A percentile compares a stretch with the other conserved stretches of the same genome.
Evolutionary conservation across 2,797 vertebrate species (phyloP).

Genomic region (Intellagama lesueurii): DNA sequence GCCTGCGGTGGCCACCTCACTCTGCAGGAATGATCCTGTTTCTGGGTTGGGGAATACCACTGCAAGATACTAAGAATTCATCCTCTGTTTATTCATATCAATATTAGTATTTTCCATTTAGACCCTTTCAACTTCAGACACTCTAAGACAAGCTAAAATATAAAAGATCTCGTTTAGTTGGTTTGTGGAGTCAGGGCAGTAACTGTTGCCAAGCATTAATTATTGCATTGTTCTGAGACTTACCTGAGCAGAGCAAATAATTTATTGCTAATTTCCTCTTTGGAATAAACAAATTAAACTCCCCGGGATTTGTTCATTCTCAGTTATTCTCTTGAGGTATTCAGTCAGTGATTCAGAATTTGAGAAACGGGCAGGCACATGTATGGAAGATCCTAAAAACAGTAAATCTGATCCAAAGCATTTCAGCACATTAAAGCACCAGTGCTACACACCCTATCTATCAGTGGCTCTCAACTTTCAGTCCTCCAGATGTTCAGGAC

Average conservation of each 20-base stretch:
- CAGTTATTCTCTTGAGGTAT: constrained; percentile 9
- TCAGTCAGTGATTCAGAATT: not conserved
- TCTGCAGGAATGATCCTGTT: too few species aligned
- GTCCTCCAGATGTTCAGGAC: too few species aligned
- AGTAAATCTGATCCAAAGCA: not conserved
- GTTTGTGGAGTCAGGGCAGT: not conserved
- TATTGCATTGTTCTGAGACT: not conserved
- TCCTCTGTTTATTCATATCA: not conserved
- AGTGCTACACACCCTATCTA: not conserved
- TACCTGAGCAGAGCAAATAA: constrained; percentile 25
- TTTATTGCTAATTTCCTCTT: constrained; percentile 17
- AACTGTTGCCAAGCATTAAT: not conserved
- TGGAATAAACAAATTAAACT: constrained; percentile 23
- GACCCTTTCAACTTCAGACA: not conserved
- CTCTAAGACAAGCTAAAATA: constrained; percentile 1
- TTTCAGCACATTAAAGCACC: not conserved
- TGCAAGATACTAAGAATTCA: not conserved
- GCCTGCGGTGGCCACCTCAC: too few species aligned
- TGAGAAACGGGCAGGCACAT: not conserved
- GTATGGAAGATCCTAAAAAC: not conserved
- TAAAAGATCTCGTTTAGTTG: constrained; percentile 9
- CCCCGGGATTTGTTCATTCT: not conserved
- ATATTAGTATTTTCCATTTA: too few species aligned
- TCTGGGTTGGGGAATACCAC: not conserved
- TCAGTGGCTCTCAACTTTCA: too few species aligned